Evolutionary conservation across 2,888 invertebrate genomes (phyloP).

Genomic region (Leptodirus hochenwartii): DNA sequence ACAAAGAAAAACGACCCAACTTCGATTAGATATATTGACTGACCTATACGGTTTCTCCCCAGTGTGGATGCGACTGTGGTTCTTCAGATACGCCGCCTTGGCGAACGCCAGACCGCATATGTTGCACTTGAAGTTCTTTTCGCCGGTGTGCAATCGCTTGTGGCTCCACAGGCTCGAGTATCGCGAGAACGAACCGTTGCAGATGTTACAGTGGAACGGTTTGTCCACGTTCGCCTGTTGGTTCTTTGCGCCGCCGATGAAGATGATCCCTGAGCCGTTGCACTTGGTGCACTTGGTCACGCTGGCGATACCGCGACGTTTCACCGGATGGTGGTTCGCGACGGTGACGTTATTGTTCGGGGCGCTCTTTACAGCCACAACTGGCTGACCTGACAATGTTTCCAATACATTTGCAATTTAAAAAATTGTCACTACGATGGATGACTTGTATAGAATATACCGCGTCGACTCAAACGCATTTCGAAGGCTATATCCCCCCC

Average conservation of each 20-base stretch:
- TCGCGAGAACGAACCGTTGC: constrained; percentile 42
- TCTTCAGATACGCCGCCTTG: constrained; percentile 78
- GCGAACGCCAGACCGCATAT: constrained; percentile 78
- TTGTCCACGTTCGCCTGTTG: constrained; percentile 48
- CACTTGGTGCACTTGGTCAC: constrained; percentile 81
- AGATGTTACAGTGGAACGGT: constrained; percentile 77
- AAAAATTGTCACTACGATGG: too few relatives aligned
- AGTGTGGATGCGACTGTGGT: constrained; percentile 74
- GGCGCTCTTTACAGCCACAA: too few relatives aligned
- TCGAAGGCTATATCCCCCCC: too few relatives aligned
- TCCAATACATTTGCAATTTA: too few relatives aligned
- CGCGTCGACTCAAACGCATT: too few relatives aligned
- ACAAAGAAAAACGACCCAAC: too few relatives aligned
- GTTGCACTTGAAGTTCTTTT: constrained; percentile 75
- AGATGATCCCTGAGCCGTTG: constrained; percentile 74
- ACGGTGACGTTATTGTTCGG: constrained; percentile 27
- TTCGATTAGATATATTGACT: too few relatives aligned
- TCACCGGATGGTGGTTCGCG: constrained; percentile 50
- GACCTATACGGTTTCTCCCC: too few relatives aligned
- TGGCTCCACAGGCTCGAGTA: constrained; percentile 82
- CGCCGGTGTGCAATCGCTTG: constrained; percentile 67
- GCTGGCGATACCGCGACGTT: constrained; percentile 62
- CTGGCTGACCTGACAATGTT: too few relatives aligned
- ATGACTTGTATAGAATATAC: too few relatives aligned
- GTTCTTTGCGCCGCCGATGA: constrained; percentile 49